Conservation (phyloP, 1,140 invertebrate genomes). For the Apis florea region DNA sequence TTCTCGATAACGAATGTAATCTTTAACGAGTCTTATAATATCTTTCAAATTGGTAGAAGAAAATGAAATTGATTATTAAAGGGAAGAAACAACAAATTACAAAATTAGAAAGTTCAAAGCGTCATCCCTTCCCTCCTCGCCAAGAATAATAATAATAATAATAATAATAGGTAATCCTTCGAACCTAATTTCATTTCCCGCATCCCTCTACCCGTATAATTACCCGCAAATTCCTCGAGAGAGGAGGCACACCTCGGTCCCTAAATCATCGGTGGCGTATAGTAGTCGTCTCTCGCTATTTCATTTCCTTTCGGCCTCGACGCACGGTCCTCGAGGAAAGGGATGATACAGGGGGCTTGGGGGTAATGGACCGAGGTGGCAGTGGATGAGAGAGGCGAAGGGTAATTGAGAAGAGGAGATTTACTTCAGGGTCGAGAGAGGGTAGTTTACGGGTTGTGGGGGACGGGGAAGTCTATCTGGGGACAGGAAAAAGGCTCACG, state of each 20-base stretch:
- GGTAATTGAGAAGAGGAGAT: constrained; percentile 81
- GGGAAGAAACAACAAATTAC: no score
- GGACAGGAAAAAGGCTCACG: constrained; percentile 38
- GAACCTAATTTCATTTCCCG: no score
- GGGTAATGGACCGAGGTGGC: constrained; percentile 62
- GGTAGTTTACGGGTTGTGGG: constrained; percentile 63
- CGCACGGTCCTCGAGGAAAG: constrained; percentile 54
- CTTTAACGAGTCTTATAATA: no score
- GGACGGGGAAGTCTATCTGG: constrained; percentile 54
- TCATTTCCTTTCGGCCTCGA: constrained; percentile 39
- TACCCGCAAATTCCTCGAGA: neutral
- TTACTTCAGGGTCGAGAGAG: constrained; percentile 71
- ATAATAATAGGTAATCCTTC: no score
- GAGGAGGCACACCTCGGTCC: neutral
- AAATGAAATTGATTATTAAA: no score
- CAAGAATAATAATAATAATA: no score
- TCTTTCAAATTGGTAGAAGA: no score
- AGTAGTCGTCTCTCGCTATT: constrained; percentile 25
- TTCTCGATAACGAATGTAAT: no score
- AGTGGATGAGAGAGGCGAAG: constrained; percentile 62
- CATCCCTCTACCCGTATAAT: no score
- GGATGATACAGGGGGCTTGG: constrained; percentile 51
- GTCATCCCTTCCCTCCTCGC: no score
- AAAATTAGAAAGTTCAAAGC: no score
- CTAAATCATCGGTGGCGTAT: constrained; percentile 19